These are phyloP conservation scores for Sycobia sp. DNA, from an alignment of 1,140 invertebrate species.

Conservation along the genomic window DNA sequence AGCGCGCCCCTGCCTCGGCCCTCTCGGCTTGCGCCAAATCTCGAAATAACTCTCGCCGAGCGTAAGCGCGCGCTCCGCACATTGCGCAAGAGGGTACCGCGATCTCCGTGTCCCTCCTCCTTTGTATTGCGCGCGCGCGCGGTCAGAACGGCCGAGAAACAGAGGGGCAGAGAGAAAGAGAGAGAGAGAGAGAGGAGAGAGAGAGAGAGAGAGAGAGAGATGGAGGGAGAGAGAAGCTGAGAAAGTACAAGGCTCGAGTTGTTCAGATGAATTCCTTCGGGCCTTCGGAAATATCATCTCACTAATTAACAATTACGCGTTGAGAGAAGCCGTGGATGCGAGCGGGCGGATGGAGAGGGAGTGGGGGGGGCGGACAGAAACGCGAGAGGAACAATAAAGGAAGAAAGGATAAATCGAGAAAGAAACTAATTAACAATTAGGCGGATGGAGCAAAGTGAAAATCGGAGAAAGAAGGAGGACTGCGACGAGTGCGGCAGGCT, in stretches of 20 bases:
- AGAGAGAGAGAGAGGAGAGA: neutral
- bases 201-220: neutral
- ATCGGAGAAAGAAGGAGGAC: no score
- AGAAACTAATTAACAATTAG: slow-evolving; percentile 18
- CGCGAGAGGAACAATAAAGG: slow-evolving; percentile 4
- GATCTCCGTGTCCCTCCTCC: neutral
- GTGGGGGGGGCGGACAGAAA: neutral
- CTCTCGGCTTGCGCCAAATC: slow-evolving; percentile 28
- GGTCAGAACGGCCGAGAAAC: no score
- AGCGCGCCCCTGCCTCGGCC: neutral
- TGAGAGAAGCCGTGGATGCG: no score
- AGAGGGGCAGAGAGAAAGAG: no score
- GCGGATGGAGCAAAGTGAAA: neutral
- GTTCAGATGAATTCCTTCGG: slow-evolving; percentile 35
- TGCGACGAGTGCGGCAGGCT: no score
- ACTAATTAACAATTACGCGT: slow-evolving; percentile 36
- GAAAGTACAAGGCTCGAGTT: slow-evolving; percentile 15
- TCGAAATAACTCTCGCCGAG: slow-evolving; percentile 28
- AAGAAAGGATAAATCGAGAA: neutral
- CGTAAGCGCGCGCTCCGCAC: neutral
- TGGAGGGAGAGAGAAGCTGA: no score
- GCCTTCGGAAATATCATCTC: slow-evolving; percentile 37
- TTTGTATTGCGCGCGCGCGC: neutral
- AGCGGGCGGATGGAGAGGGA: neutral
- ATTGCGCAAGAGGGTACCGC: slow-evolving; percentile 31